Conservation (phyloP, 2,888 invertebrate species). For the Acanthosepion esculentum region DNA sequence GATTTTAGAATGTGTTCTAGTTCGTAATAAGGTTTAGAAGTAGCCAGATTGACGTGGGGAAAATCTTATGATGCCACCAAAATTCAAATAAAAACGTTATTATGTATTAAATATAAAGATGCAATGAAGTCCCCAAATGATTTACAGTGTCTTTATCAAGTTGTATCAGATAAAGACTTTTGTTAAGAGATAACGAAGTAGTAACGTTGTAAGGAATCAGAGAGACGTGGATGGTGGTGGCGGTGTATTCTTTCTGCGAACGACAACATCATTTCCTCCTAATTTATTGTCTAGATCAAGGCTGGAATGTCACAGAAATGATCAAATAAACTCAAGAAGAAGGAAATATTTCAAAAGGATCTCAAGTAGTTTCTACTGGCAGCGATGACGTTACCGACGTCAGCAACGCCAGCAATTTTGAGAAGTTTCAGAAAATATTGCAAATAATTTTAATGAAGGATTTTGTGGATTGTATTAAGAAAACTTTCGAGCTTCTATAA, state of each 20-base stretch:
- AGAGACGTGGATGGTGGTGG: background rate
- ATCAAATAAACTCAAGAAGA: background rate
- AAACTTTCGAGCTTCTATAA: background rate
- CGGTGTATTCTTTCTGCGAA: background rate
- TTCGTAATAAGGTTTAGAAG: too few relatives aligned
- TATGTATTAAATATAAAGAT: too few relatives aligned
- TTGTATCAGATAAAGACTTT: too few relatives aligned
- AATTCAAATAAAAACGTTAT: too few relatives aligned
- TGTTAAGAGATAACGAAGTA: too few relatives aligned
- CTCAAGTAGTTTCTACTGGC: background rate
- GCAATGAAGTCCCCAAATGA: too few relatives aligned
- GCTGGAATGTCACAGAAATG: background rate
- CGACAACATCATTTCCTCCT: background rate
- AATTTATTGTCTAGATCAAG: constrained; percentile 4
- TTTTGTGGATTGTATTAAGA: background rate
- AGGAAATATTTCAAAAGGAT: background rate
- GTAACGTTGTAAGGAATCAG: background rate
- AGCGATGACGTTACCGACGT: background rate
- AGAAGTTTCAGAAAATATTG: background rate
- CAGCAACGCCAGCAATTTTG: background rate
- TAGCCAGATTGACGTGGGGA: too few relatives aligned
- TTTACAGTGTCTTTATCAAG: too few relatives aligned
- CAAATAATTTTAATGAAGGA: background rate
- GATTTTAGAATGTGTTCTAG: too few relatives aligned
- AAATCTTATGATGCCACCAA: too few relatives aligned